Base-by-base conservation (phyloP, 1,140 invertebrate genomes). In the Brachionus sp. region DNA sequence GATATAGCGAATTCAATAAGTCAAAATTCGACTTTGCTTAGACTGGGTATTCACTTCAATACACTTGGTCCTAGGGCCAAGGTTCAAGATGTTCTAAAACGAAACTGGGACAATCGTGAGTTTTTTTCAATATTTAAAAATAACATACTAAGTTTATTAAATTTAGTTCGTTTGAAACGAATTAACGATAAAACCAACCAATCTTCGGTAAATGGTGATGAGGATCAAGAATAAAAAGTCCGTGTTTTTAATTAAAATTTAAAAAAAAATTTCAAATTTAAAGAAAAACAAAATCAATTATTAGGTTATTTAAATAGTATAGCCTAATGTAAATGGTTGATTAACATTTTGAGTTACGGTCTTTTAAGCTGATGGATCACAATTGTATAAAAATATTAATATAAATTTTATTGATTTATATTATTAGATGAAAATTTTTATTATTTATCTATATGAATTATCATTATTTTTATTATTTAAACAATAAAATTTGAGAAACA, bases 51-150 rank as follows among this genome's bases (percentile, higher is more conserved):
- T 85, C 93, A 95, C 90, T 93, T 98, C 86, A 95, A 98, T 91
- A 96, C 95, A 90, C 95, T 96, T 86, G 95, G 97, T 90, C 95
- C 96, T 68, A 92, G 95, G 87, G 94, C 96, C 89, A 92, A 94
- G 86, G 93, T 98, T 86, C 93, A 94, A 85, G 92, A 93, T 85
- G 95, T 96, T 89, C 91, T 98, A 86, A 95, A 98, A 90, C 92
- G 94, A 87, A 98, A 98, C 90, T 95, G 96, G 90, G 96, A 98
- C 90, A 94, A 84, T 78, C 84, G 88, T 89, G 33, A 80, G 46
- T 62, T 75, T 1, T 35, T n/a, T 23, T 25, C 5, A 3, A 37
- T 44, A 50, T 13, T 46, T 13, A 46, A 46, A 50, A 46, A 19
- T 13, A 29, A 46, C 3, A 39, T 75, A 46, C 46, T 75, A 16